Evolutionary conservation across 2,888 invertebrate species (phyloP).

Genomic region (Tiliacea aurago): DNA sequence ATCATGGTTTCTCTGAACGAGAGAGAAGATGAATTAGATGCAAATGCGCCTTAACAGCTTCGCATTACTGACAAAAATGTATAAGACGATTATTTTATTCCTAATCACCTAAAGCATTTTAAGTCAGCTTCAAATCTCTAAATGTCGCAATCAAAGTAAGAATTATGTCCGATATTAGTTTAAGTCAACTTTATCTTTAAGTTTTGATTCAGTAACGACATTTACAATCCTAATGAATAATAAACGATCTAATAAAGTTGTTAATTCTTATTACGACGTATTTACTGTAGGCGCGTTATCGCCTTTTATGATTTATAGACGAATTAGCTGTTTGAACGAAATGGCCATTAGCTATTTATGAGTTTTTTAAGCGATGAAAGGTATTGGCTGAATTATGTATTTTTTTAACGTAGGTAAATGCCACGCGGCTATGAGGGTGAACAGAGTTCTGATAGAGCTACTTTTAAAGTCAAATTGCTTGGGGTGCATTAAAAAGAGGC

Average conservation of each 20-base stretch:
- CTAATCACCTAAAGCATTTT: conserved; percentile 46
- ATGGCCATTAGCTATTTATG: conserved; percentile 41
- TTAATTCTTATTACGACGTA: conserved; percentile 52
- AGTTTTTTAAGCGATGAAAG: conserved; percentile 29
- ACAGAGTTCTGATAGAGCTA: neutral
- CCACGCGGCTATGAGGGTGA: neutral
- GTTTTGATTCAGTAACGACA: conserved; percentile 44
- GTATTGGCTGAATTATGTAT: conserved; percentile 1
- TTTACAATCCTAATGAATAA: conserved; percentile 57
- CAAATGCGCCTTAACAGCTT: neutral
- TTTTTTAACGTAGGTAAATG: neutral
- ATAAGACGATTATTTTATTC: neutral
- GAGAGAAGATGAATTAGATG: neutral
- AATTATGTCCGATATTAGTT: conserved; percentile 50
- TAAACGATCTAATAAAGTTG: conserved; percentile 50
- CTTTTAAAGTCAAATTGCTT: neutral
- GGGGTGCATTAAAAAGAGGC: too few relatives aligned
- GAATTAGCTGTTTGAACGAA: conserved; percentile 42
- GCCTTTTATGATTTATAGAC: conserved; percentile 54
- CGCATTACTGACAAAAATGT: neutral
- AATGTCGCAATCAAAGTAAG: conserved; percentile 51
- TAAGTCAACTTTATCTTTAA: conserved; percentile 47
- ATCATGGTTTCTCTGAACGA: neutral
- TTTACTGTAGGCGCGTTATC: conserved; percentile 43
- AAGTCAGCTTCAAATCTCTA: conserved; percentile 20